These are phyloP conservation scores for Gnathonemus echidnorhynchus DNA, from an alignment of 2,113 vertebrate species.

Conservation along the genomic window DNA sequence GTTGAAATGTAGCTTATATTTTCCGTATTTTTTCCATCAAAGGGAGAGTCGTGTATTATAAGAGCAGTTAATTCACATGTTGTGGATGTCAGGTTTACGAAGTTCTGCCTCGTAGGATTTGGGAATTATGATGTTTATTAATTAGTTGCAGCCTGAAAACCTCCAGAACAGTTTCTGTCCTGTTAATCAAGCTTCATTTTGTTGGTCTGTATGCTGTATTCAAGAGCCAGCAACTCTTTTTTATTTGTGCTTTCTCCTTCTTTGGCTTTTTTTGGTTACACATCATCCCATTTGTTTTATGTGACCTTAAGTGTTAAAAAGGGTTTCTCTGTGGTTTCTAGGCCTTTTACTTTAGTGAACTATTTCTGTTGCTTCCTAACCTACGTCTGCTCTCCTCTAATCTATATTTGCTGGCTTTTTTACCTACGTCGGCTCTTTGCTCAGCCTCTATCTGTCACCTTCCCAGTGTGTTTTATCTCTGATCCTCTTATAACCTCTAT, in stretches of 20 bases:
- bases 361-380: not conserved
- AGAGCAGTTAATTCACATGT: constrained; percentile 13
- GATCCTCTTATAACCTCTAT: not conserved
- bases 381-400: not conserved
- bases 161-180: not conserved
- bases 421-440: not conserved
- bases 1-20: not conserved
- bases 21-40: not conserved
- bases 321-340: not conserved
- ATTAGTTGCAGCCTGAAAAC: not conserved
- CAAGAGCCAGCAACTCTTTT: not conserved
- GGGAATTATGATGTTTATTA: not conserved
- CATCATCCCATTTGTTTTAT: constrained; percentile 1
- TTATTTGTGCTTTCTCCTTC: not conserved
- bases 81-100: constrained; percentile 12
- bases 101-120: not conserved
- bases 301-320: constrained; percentile 10
- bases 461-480: not conserved
- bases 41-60: not conserved
- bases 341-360: not conserved
- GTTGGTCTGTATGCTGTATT: not conserved
- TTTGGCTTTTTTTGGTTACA: not conserved
- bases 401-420: not conserved
- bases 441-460: not conserved
- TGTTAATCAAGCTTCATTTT: not conserved